Percentiles rank a stretch among this genome's conserved stretches.
Evolutionary conservation across 2,888 invertebrate genomes (phyloP).

Genomic region (Luffia ferchaultella): DNA sequence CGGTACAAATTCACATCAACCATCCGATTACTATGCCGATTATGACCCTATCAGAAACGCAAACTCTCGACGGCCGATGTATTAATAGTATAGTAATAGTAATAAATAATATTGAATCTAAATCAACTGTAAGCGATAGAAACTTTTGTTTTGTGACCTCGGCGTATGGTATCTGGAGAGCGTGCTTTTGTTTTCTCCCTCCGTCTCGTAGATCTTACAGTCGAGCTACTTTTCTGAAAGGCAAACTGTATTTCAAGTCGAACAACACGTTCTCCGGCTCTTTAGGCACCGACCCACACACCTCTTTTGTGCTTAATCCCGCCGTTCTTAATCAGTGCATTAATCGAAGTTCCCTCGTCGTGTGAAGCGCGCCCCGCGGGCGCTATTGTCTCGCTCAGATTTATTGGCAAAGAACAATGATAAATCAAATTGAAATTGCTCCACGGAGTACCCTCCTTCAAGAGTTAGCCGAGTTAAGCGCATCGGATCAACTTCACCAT

Average conservation of each 20-base stretch:
- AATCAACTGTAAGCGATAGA: no score
- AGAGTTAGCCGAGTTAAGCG: constrained; percentile 20
- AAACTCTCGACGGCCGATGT: no score
- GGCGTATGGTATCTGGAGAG: background rate
- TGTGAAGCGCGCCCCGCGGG: constrained; percentile 27
- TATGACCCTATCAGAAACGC: no score
- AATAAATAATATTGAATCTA: no score
- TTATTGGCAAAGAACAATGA: constrained; percentile 62
- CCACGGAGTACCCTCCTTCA: constrained; percentile 13
- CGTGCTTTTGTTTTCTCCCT: background rate
- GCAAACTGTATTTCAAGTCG: background rate
- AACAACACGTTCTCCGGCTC: background rate
- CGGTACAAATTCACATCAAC: no score
- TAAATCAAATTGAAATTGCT: constrained; percentile 62
- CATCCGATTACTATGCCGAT: no score
- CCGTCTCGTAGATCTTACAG: background rate
- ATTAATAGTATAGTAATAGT: no score
- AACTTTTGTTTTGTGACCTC: no score
- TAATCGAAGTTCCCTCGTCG: constrained; percentile 49
- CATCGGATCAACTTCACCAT: constrained; percentile 14
- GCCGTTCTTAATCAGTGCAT: constrained; percentile 55
- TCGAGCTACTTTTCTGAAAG: background rate
- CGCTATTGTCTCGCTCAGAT: constrained; percentile 50
- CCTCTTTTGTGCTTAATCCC: constrained; percentile 9
- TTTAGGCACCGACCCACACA: constrained; percentile 1